These are phyloP conservation scores for Neodiprion virginianus DNA, from an alignment of 1,140 invertebrate species.

Conservation along the genomic window DNA sequence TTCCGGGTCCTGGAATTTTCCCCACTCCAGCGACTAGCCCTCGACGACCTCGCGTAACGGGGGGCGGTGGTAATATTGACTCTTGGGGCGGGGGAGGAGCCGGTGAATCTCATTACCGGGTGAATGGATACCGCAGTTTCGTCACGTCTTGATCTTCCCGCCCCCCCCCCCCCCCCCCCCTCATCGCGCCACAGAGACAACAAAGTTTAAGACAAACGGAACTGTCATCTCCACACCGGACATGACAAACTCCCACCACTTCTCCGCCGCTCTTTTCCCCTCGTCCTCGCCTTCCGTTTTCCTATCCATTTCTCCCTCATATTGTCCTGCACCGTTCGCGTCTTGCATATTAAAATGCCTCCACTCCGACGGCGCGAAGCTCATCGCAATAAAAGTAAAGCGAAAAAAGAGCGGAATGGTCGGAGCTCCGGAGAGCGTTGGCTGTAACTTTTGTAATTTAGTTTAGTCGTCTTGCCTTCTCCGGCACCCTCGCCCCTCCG, in stretches of 20 bases:
- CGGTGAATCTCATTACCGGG: neutral
- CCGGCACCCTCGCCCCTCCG: neutral
- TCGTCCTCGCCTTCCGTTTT: conserved; percentile 27
- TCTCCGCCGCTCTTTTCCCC: conserved; percentile 24
- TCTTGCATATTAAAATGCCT: conserved; percentile 47
- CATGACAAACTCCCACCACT: conserved; percentile 47
- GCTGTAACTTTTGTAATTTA: conserved; percentile 58
- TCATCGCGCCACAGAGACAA: conserved; percentile 25
- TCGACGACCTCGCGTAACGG: too few relatives aligned
- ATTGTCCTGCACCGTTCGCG: conserved; percentile 42
- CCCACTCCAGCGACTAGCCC: too few relatives aligned
- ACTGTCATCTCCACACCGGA: conserved; percentile 52
- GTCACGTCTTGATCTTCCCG: conserved; percentile 44
- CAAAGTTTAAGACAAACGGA: conserved; percentile 48
- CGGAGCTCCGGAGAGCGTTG: conserved; percentile 29
- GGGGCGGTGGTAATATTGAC: too few relatives aligned
- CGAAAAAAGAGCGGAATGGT: conserved; percentile 16
- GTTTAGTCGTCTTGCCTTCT: conserved; percentile 46
- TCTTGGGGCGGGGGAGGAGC: too few relatives aligned
- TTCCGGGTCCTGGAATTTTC: too few relatives aligned
- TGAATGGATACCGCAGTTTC: conserved; percentile 39
- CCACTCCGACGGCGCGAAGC: conserved; percentile 3
- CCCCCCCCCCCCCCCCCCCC: conserved; percentile 11
- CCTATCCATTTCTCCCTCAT: conserved; percentile 35
- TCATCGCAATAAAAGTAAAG: conserved; percentile 29